Evolutionary conservation across 2,113 vertebrate species (phyloP), one percentile per base, ranked within the genome.

Genomic region (Isichthys henryi): DNA sequence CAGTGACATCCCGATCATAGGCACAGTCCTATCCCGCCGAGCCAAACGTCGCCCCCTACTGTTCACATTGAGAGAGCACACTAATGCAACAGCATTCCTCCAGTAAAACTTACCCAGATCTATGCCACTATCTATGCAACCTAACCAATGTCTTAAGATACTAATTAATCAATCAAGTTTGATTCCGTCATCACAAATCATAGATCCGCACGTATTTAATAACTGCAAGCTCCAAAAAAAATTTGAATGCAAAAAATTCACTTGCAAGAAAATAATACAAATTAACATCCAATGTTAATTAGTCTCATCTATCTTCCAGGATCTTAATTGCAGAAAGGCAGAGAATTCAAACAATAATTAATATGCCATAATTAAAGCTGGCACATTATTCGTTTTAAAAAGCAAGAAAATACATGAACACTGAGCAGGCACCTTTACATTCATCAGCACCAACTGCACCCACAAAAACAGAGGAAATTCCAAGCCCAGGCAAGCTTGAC

Each of bases 251-350:
- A 80, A 80, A 80, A 48, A 80, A 80, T 7, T 80, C 15, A 80
- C 74, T 80, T 6, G 15, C 31, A 19, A 43, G 62, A 43, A 80
- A 80, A 80, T 19, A 80, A 80, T 80, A 80, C 35, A 80, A 80
- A 80, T 80, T 80, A 80, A 19, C 13, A 80, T 80, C 35, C 74
- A 43, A 19, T 39, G 74, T 80, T 77, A 77, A 77, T 77, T 17
- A 80, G 74, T 43, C 35, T 80, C 17, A 80, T 80, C 74, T 2
- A 80, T 39, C 35, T 80, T 80, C 35, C 35, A 80, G 35, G 74
- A 80, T 80, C 74, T 80, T 80, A 80, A 80, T 80, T 80, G 74
- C 74, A 80, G 74, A 80, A 27, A 80, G 35, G 15, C 74, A 80
- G 74, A 43, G 35, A 43, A 80, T 39, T 43, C 74, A 43, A 80